Evolutionary conservation across 30 jellyfish, hydroid and myxozoan genomes (phyloP), one percentile per base, ranked within the genome.

Genomic region (Aurelia aurita complex sp. Pacific): DNA sequence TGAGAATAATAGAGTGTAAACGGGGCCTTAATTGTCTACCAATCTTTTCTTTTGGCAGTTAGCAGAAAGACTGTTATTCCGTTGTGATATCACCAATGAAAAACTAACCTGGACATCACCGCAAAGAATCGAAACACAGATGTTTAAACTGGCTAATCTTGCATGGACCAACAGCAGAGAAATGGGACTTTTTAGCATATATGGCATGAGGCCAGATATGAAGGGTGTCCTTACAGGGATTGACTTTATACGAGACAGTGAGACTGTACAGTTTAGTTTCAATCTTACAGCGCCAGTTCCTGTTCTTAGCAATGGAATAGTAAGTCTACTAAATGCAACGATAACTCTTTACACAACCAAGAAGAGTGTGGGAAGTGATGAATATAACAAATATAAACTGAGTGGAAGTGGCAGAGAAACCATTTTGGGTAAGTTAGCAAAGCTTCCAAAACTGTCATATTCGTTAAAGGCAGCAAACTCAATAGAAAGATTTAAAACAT

Each of bases 91-190:
- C 9, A 68, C 81, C 13, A 40, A 65, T 5, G 74, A 68, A 9
- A 70, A 57, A 5, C 62, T 80, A 18, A 11, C 81, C 16, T 80
- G 89, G 89, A 80, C 71, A 10, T 61, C 89, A 1, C 81, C 89
- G 3, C 80, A 80, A 60, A 67, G 67, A 35, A 67, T 80, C 17
- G 89, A 80, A 17, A 38, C 89, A 1, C 77, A 46, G 51, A 50
- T 80, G 80, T 51, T 16, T 35, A 38, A 19, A 46, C 32, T 80
- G 10, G 80, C 80, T 14, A 34, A 60, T 34, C 55, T 80, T 33
- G 89, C 67, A 29, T 80, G 85, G 85, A 16, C 63, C 57, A 32
- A 16, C 33, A 67, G 72, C 57, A 46, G 57, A 46, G 57, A 46
- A 46, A 46, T 46, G 57, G 57, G 57, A 46, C 57, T 46, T 9